Evolutionary conservation across 2,888 invertebrate species (phyloP), one percentile per base, ranked within the genome.

Genomic region (Encarsia formosa): DNA sequence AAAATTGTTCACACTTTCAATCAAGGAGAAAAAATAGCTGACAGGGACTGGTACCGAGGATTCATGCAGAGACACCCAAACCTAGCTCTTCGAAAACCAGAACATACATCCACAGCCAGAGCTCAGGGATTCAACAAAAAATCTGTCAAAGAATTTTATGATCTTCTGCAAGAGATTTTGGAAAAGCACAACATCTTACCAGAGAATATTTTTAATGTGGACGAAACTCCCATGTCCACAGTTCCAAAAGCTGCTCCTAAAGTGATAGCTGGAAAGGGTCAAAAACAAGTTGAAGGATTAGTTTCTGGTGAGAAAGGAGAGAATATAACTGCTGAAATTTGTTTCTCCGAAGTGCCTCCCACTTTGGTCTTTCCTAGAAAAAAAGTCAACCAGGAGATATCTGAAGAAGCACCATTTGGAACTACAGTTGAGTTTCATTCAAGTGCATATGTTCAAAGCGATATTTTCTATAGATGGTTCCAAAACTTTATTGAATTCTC

Each of bases 1-100:
- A 45, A 49, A n/a, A 54, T 60, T 18, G 19, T 38, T 13, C 61
- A 61, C 47, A 50, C 51, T 15, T 63, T 61, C 46, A 57, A 57
- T 19, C 43, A 44, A 20, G 34, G 15, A 24, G 45, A 24, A 32
- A 49, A 56, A 37, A 34, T 56, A 18, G 61, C 60, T n/a, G 63
- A 60, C 40, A 22, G 45, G 37, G 58, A 60, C n/a, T 62, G 58
- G 60, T 39, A 9, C 8, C 8, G 13, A 29, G 29, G 29, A 29
- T 29, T 29, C 13, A 29, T 29, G 29, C 8, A 29, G 13, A 29
- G 29, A 29, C 29, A 29, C 13, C n/a, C n/a, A n/a, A 29, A 13
- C 8, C 29, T 29, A 29, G 8, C 29, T 8, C 13, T 29, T 8
- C 8, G 29, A 13, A 29, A 29, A 29, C 8, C 8, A 9, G 29